Evolutionary conservation across 2,888 invertebrate species (phyloP).

Genomic region (Synergus gifuensis): DNA sequence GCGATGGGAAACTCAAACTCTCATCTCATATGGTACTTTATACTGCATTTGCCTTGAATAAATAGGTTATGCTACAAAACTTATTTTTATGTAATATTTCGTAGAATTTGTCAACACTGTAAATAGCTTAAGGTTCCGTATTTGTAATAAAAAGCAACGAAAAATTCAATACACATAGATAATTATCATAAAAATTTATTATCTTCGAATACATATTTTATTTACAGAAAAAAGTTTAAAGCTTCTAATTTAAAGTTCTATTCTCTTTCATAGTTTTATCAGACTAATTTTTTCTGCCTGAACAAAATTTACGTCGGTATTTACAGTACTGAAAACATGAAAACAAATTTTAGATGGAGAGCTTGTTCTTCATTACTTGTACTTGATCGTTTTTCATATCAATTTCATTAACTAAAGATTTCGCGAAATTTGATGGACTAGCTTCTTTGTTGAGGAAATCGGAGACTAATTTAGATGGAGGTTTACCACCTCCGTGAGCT

Average conservation of each 20-base stretch:
- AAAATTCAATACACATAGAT: slow-evolving; percentile 39
- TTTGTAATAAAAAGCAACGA: slow-evolving; percentile 74
- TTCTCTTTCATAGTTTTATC: not conserved
- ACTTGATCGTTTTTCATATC: slow-evolving; percentile 82
- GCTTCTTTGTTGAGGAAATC: slow-evolving; percentile 89
- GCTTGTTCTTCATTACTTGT: slow-evolving; percentile 60
- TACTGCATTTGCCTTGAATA: slow-evolving; percentile 63
- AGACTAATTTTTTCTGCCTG: not conserved
- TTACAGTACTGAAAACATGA: not conserved
- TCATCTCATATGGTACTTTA: slow-evolving; percentile 62
- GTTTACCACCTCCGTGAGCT: slow-evolving; percentile 92
- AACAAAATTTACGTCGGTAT: slow-evolving; percentile 44
- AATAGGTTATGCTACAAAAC: slow-evolving; percentile 62
- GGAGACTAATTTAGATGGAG: slow-evolving; percentile 87
- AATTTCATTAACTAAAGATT: slow-evolving; percentile 88
- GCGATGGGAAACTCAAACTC: slow-evolving; percentile 46
- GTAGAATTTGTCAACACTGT: slow-evolving; percentile 70
- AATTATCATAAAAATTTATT: slow-evolving; percentile 3
- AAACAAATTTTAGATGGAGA: slow-evolving; percentile 23
- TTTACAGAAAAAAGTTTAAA: slow-evolving; percentile 18
- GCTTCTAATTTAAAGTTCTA: not conserved
- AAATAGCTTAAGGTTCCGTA: slow-evolving; percentile 71
- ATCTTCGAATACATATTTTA: not conserved
- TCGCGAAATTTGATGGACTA: slow-evolving; percentile 87
- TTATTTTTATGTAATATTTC: slow-evolving; percentile 74